Evolutionary conservation across 2,113 vertebrate genomes (phyloP), one percentile per base, ranked within the genome.

Genomic region (Lepidothrix coronata): DNA sequence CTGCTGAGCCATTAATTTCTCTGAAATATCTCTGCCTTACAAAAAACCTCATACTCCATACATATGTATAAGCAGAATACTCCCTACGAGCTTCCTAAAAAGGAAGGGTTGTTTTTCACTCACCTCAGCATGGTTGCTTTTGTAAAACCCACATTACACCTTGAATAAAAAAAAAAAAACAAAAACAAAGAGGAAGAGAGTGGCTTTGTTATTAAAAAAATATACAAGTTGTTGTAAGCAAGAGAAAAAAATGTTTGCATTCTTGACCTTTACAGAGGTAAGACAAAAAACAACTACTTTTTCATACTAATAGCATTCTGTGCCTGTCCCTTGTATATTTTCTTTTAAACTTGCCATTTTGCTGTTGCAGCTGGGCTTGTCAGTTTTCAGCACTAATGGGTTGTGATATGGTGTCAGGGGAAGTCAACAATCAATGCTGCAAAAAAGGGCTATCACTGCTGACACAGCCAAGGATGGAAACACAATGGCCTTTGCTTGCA

Each of bases 331-430:
- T 95, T 96, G 67, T 78, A 96, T 82, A 96, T 97, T 98, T 97
- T 96, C 97, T 96, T 97, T 97, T 97, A 92, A 96, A 97, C 95
- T 96, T 96, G 96, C 97, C 97, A 97, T 98, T 98, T 97, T 96
- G 96, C 98, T 97, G 95, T 67, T 97, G 95, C 89, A 97, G 97
- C 97, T 93, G 89, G 93, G 92, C 98, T 98, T 98, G 98, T 98
- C 98, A 98, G 98, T 98, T 98, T 98, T 95, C 96, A 98, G 96
- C 94, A 96, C 97, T 98, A 98, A 98, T 98, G 97, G 98, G 95
- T 97, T 98, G 97, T 98, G 98, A 98, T 98, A 97, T 75, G 94
- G 97, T 98, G 98, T 98, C 98, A 97, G 89, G 96, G 97, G 96
- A 98, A 98, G 98, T 98, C 97, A 98, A 96, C 98, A 98, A 98